Evolutionary conservation across 2,113 vertebrate genomes (phyloP).

Genomic region (Tautogolabrus adspersus): DNA sequence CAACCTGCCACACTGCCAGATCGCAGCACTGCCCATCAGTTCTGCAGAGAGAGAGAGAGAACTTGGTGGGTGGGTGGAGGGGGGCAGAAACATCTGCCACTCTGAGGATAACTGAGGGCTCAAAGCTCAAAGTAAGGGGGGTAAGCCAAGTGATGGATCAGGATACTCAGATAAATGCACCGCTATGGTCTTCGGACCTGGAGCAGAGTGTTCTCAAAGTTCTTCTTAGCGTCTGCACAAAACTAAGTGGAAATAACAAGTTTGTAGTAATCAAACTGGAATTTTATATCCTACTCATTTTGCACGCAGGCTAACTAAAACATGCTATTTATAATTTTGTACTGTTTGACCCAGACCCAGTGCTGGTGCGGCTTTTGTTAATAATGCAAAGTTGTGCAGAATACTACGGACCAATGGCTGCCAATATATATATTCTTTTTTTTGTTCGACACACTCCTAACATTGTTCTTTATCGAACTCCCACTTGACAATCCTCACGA

Average conservation of each 20-base stretch:
- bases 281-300: constrained; percentile 8
- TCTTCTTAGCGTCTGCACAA: background rate
- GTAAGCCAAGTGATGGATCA: constrained; percentile 39
- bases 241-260: background rate
- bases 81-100: constrained; percentile 86
- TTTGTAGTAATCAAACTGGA: background rate
- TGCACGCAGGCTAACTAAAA: constrained; percentile 17
- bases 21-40: constrained; percentile 90
- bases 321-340: constrained; percentile 1
- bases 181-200: background rate
- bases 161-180: constrained; percentile 32
- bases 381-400: constrained; percentile 42
- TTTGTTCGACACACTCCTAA: constrained; percentile 49
- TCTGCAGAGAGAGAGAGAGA: constrained; percentile 73
- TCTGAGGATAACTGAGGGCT: constrained; percentile 62
- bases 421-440: constrained; percentile 63
- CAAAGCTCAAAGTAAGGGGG: constrained; percentile 51
- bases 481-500: constrained; percentile 67
- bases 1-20: constrained; percentile 84
- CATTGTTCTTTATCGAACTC: constrained; percentile 68
- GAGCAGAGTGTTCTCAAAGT: background rate
- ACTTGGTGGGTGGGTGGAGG: constrained; percentile 34
- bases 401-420: constrained; percentile 47
- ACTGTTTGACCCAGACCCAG: constrained; percentile 36
- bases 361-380: constrained; percentile 39